A percentile compares a stretch with the other conserved stretches of the same genome.
Conservation (phyloP, 1,140 invertebrate genomes). For the Bursaphelenchus mucronatus region DNA sequence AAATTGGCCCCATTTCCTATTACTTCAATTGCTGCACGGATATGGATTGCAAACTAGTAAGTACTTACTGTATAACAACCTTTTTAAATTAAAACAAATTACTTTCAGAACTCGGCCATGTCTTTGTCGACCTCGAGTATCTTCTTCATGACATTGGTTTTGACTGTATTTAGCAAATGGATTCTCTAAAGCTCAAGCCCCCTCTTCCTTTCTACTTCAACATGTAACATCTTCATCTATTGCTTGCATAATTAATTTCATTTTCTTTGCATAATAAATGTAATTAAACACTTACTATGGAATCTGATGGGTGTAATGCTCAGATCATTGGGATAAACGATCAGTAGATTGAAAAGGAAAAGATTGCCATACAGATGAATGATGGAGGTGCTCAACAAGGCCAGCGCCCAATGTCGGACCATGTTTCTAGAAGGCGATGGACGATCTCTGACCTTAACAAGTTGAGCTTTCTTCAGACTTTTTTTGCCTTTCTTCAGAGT, state of each 20-base stretch:
- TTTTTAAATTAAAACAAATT: not conserved
- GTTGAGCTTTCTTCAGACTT: too few species aligned
- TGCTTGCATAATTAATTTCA: not conserved
- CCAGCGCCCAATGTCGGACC: not conserved
- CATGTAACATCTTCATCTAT: not conserved
- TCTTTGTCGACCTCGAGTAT: not conserved
- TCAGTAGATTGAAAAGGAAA: constrained; percentile 7
- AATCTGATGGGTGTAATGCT: constrained; percentile 12
- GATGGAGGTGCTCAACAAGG: constrained; percentile 1
- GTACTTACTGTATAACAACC: not conserved
- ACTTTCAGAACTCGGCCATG: constrained; percentile 1
- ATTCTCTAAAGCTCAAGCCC: not conserved
- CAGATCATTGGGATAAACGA: constrained; percentile 19
- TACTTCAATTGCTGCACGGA: constrained; percentile 22
- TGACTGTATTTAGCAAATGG: not conserved
- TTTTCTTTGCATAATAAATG: not conserved
- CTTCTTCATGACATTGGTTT: not conserved
- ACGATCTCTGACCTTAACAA: too few species aligned
- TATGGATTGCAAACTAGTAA: constrained; percentile 2
- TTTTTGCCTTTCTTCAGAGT: too few species aligned
- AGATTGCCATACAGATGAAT: constrained; percentile 7
- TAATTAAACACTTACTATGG: not conserved
- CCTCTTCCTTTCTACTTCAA: constrained; percentile 4
- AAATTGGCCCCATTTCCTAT: constrained; percentile 12
- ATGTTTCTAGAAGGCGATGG: too few species aligned